Base-by-base conservation (phyloP, 2,888 invertebrate genomes). In the Leucophenga maculata region DNA sequence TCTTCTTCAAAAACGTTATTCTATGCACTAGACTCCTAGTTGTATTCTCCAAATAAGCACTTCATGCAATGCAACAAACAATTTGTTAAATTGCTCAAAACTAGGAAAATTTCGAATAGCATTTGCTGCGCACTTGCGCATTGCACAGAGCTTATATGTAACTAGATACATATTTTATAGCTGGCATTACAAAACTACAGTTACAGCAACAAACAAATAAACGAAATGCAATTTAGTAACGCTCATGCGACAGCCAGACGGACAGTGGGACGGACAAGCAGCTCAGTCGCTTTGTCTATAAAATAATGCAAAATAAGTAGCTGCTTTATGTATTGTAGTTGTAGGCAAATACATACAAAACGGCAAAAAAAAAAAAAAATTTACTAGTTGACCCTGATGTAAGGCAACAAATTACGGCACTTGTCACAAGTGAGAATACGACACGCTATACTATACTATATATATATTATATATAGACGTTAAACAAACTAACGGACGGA, bases 101-200 rank as follows among this genome's bases (percentile, higher is more conserved):
- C 52, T 16, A 52, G 8, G 9, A 52, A 52, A 52, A 52, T 20
- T 52, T 52, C 52, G 16, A 52, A 52, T 18, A 18, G 52, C 20
- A 52, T 52, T 52, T 39, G 11, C 72, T 55, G 20, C 26, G 72
- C 50, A 52, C 69, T 72, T 76, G 77, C 79, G 77, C 80, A 8
- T 14, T 55, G 78, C 76, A 76, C 67, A 69, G 8, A 39, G 8
- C 4, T 8, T 26, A 26, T 3, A 39, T 39, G 39, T 39, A 39
- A 6, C 39, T 39, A 39, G 39, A 39, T 39, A 39, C 39, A 39
- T 39, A 11, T 39, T 39, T 8, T 39, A 39, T 39, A 39, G 39
- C 39, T 39, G 39, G 11, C 39, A 39, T 39, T 39, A 39, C 26
- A 39, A 39, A 39, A 39, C 11, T 50, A 50, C 50, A 50, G 18